Percentiles rank a stretch among this genome's conserved stretches.
phyloP scores from a whole-genome alignment of 2,888 invertebrate genomes.

The Parasteatoda lunata region DNA sequence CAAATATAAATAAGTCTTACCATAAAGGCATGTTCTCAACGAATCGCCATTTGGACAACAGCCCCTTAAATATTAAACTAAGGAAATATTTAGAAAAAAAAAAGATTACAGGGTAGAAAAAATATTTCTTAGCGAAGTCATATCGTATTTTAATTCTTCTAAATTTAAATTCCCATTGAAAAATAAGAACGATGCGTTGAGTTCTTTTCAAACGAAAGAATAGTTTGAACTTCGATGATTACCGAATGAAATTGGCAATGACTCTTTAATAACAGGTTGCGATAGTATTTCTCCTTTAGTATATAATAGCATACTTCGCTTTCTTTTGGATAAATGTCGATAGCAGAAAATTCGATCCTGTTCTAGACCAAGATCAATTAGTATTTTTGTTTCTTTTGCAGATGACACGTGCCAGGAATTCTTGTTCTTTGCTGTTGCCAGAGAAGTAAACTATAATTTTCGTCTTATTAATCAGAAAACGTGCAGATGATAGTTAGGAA shows the following conservation, averaged over 20 bases:
- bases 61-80: no score
- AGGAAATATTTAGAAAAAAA: no score
- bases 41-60: no score
- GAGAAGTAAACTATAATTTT: slow-evolving; percentile 28
- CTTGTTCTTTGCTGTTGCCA: background rate
- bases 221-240: slow-evolving; percentile 3
- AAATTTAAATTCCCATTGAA: no score
- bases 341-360: slow-evolving; percentile 22
- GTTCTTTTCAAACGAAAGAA: no score
- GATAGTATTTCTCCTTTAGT: slow-evolving; percentile 1
- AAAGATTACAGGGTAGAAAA: no score
- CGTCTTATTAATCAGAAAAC: slow-evolving; percentile 2
- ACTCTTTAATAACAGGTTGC: slow-evolving; percentile 37
- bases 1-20: no score
- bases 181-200: no score
- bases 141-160: no score
- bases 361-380: slow-evolving; percentile 10
- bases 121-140: no score
- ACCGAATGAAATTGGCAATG: slow-evolving; percentile 1
- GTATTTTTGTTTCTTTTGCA: slow-evolving; percentile 2
- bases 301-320: slow-evolving; percentile 6
- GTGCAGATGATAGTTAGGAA: background rate
- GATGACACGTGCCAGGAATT: slow-evolving; percentile 31
- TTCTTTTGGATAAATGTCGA: slow-evolving; percentile 20
- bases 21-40: no score